These are phyloP conservation scores for Lasioglossum calceatum DNA, from an alignment of 2,888 invertebrate species.

Conservation along the genomic window DNA sequence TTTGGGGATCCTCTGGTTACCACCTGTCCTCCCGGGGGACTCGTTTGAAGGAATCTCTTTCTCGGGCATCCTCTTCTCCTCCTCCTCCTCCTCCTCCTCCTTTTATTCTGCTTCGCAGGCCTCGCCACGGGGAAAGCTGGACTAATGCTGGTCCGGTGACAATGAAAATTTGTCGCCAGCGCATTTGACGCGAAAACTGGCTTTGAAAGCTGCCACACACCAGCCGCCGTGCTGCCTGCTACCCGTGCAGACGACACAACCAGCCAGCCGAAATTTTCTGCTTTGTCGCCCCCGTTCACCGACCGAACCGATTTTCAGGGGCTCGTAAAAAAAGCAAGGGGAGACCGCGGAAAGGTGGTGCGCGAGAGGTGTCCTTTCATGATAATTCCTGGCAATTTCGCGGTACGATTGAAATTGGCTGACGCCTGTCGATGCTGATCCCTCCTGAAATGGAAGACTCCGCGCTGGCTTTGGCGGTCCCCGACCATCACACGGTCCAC, in stretches of 20 bases:
- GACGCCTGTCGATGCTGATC: conserved; percentile 18
- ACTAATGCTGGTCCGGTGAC: conserved; percentile 67
- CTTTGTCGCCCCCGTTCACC: conserved; percentile 76
- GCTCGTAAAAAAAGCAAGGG: not conserved
- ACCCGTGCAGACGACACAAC: conserved; percentile 23
- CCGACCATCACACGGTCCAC: too few relatives aligned
- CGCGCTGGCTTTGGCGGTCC: not conserved
- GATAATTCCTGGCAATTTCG: conserved; percentile 43
- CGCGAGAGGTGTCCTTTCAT: conserved; percentile 27
- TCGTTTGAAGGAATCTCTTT: conserved; percentile 67
- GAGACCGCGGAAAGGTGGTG: conserved; percentile 24
- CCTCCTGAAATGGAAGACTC: not conserved
- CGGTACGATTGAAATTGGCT: conserved; percentile 28
- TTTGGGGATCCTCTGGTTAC: conserved; percentile 72
- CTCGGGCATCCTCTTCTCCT: conserved; percentile 29
- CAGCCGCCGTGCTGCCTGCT: conserved; percentile 7
- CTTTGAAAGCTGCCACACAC: conserved; percentile 65
- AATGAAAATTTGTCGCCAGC: conserved; percentile 83
- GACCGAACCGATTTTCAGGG: conserved; percentile 21
- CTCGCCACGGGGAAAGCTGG: conserved; percentile 25
- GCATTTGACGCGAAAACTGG: conserved; percentile 82
- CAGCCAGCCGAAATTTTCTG: conserved; percentile 77
- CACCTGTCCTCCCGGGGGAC: conserved; percentile 79
- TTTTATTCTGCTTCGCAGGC: conserved; percentile 3
- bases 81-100: conserved; percentile 25